Base-by-base conservation (phyloP, 2,797 vertebrate species). In the Moxostoma hubbsi region DNA sequence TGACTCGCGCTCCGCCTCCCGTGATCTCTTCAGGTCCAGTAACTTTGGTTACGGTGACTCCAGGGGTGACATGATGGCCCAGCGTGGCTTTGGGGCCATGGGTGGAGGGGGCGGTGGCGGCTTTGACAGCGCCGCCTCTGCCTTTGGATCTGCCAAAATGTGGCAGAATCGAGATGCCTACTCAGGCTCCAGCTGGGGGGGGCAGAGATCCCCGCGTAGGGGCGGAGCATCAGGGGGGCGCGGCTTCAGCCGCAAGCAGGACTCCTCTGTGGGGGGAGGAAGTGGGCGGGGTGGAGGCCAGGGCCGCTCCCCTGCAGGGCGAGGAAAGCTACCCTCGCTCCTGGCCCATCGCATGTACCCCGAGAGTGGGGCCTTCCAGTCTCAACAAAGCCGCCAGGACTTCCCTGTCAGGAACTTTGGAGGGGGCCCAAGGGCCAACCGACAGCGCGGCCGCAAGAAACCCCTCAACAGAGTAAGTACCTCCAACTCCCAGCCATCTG, bases 291-390 rank as follows among this genome's bases (percentile, higher is more conserved):
- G 46, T 79, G 87, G 12, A 75, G 92, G 89, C 83, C 83, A 83
- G 89, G 95, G 91, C 90, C 91, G 91, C 87, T 93, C 92, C 89
- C 90, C 93, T 7, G 93, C 94, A 91, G 94, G 94, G 84, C 94
- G 96, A 90, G 96, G 95, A 88, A 94, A 95, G 92, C 95, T 96
- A 86, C 95, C 96, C 76, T 97, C 96, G 84, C 97, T 98, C 90
- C 95, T 97, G 92, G 94, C 95, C 89, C 96, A 95, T 92, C 96
- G 95, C 90, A 95, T 97, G 88, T 94, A 96, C 91, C 95, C 96
- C 4, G 96, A 97, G 84, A 94, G 93, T 76, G 89, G 93, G 88
- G 93, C 93, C 89, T 97, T 94, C 94, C 95, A 94, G 82, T 87
- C 92, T 85, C 84, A 88, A 86, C 92, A 90, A 87, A 95, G 95